phyloP scores from a whole-genome alignment of 2,797 vertebrate genomes.

The Anas flavirostris region DNA sequence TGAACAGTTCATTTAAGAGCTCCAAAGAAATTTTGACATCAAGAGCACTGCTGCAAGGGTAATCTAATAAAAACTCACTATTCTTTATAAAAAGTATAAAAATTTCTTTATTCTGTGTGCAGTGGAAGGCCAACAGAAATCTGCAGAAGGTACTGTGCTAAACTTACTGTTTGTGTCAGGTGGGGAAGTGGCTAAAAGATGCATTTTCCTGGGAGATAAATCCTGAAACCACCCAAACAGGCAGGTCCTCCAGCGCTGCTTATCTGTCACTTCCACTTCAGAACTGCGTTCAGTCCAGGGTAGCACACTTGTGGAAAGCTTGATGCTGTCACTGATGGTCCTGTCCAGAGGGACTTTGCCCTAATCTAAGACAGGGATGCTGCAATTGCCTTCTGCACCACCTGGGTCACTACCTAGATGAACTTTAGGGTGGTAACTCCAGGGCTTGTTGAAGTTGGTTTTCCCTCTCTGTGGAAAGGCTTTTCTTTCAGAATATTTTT shows the following conservation, averaged over 20 bases:
- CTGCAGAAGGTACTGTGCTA: background rate
- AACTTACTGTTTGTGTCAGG: rapidly evolving
- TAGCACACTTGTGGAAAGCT: background rate
- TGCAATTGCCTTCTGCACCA: background rate
- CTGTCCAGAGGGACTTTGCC: background rate
- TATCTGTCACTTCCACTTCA: background rate
- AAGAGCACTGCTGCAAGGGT: background rate
- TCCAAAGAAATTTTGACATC: background rate
- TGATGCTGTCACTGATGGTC: rapidly evolving
- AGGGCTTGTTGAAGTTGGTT: background rate
- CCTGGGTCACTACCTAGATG: background rate
- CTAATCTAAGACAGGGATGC: background rate
- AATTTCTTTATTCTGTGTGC: background rate
- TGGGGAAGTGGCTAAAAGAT: background rate
- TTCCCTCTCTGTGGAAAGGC: background rate
- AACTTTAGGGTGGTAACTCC: background rate
- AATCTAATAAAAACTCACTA: background rate
- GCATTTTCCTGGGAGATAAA: background rate
- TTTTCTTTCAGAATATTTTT: background rate
- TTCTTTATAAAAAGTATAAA: too few relatives aligned
- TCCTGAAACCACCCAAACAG: background rate
- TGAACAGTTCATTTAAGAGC: background rate
- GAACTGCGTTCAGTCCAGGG: too few relatives aligned
- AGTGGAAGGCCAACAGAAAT: background rate
- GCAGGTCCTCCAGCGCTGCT: background rate